Conservation (phyloP, 2,797 vertebrate genomes). For the Poecile montanus region DNA sequence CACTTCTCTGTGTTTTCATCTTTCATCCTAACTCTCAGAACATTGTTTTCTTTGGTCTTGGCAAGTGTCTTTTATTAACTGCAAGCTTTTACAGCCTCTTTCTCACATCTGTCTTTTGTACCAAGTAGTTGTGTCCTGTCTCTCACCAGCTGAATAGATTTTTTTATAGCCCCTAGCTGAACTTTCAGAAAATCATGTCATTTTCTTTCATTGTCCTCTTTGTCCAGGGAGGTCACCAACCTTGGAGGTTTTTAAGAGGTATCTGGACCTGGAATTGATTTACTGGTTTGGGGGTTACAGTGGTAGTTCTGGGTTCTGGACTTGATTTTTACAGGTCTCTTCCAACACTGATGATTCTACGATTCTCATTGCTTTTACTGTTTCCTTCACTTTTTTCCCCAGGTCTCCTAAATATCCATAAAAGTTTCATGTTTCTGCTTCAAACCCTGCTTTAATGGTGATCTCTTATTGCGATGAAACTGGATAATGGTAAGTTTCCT, state of each 20-base stretch:
- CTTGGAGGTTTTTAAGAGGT: not conserved
- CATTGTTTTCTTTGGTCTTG: not conserved
- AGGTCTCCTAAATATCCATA: not conserved
- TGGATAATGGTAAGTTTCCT: not conserved
- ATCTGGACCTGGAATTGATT: not conserved
- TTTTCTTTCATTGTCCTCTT: not conserved
- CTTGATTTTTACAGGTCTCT: not conserved
- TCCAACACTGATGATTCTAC: not conserved
- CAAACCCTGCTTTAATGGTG: not conserved
- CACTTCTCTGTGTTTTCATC: not conserved
- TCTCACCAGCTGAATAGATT: not conserved
- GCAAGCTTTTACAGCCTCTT: not conserved
- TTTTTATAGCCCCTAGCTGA: not conserved
- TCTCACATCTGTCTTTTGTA: not conserved
- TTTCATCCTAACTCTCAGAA: slow-evolving; percentile 1
- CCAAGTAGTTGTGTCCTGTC: not conserved
- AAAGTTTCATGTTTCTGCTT: not conserved
- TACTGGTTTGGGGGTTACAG: not conserved
- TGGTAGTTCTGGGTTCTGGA: not conserved
- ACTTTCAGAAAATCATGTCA: not conserved
- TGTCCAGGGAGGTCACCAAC: not conserved
- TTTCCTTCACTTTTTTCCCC: not conserved
- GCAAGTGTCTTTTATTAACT: not conserved
- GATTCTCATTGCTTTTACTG: not conserved
- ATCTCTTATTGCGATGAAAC: not conserved